Conservation (phyloP, 1,140 invertebrate genomes). For the Drosophila tropicalis region DNA sequence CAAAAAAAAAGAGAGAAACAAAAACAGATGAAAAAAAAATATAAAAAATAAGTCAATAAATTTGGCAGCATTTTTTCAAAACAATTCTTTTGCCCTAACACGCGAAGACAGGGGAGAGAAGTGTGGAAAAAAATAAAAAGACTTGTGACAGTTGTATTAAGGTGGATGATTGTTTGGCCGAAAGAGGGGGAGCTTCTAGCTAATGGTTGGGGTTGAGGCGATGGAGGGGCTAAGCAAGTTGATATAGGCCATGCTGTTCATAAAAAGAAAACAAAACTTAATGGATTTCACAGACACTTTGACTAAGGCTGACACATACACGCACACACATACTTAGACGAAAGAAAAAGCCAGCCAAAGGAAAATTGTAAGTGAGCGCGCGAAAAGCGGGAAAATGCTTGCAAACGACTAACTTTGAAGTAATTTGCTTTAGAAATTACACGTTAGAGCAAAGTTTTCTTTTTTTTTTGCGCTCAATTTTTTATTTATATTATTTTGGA, state of each 20-base stretch:
- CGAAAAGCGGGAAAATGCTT: conserved; percentile 50
- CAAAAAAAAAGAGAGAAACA: conserved; percentile 18
- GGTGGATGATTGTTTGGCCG: conserved; percentile 23
- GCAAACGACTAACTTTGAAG: conserved; percentile 65
- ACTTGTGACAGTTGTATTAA: conserved; percentile 47
- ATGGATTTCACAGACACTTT: conserved; percentile 75
- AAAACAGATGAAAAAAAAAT: conserved; percentile 18
- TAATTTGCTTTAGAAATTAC: conserved; percentile 63
- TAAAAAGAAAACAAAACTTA: conserved; percentile 70
- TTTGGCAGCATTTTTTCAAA: conserved; percentile 48
- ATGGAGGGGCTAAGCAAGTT: conserved; percentile 30
- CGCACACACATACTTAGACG: background rate
- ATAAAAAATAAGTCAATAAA: conserved; percentile 59
- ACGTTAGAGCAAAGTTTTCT: conserved; percentile 56
- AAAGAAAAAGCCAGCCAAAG: conserved; percentile 55
- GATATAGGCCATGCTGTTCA: conserved; percentile 60
- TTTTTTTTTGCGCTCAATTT: conserved; percentile 24
- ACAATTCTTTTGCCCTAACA: conserved; percentile 5
- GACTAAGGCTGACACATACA: conserved; percentile 8
- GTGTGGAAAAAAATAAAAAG: conserved; percentile 31
- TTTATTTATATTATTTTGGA: conserved; percentile 27
- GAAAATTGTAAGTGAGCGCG: conserved; percentile 52
- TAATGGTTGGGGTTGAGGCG: conserved; percentile 18
- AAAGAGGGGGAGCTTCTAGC: background rate
- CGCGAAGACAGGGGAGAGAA: background rate